Base-by-base conservation (phyloP, 2,888 invertebrate genomes). In the Micropterix aruncella region DNA sequence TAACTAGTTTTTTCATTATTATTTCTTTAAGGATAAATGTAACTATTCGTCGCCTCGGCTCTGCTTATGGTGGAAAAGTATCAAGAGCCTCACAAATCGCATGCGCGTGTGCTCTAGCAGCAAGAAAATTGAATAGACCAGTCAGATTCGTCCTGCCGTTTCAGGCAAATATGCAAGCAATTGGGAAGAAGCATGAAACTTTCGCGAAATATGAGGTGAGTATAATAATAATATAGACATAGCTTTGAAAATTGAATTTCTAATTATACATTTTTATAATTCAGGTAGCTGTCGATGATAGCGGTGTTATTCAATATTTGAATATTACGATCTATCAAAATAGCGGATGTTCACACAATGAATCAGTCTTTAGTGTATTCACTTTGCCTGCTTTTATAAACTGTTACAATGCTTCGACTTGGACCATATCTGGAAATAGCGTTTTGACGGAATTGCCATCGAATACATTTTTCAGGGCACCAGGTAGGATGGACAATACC, bases 11-110 rank as follows among this genome's bases (percentile, higher is more conserved):
- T n/a, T n/a, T n/a, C n/a, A n/a, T n/a, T n/a, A n/a, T n/a, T n/a
- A n/a, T n/a, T n/a, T n/a, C n/a, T 27, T 57, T 12, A 54, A 83
- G 87, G 41, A 73, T 90, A 12, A 77, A 83, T 49, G 65, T 90
- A 1, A 62, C 67, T 39, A 82, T 87, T 0, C 72, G 78, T 3
- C 76, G 90, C 37, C 52, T 90, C 2, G 92, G 92, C 2, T 92
- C 92, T 9, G 85, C 68, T 0, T 93, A 83, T 57, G 92, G 92
- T 0, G 75, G 72, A 1, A 93, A 92, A 60, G 79, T 82, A 36
- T 72, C 77, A 0, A 71, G 84, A n/a, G 67, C 77, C 2, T 53
- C 69, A 2, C 63, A 71, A 2, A 54, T 73, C 1, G 74, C 81
- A 0, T 74, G 77, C 50, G 80, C 81, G 0, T 77, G 80, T 54